These are phyloP conservation scores for Helostoma temminkii DNA, from an alignment of 2,797 vertebrate species.

Conservation along the genomic window DNA sequence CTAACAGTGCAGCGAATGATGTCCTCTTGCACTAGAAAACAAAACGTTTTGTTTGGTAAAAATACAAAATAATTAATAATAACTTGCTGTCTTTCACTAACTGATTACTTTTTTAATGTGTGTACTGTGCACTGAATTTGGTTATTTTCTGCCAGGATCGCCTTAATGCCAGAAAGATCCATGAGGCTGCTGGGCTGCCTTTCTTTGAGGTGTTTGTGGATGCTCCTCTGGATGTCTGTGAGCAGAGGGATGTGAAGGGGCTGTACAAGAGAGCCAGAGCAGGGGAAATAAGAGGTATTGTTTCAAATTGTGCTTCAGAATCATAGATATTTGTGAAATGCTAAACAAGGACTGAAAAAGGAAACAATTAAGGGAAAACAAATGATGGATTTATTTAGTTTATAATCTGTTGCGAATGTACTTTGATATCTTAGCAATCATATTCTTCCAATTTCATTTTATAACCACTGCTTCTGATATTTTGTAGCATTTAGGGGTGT, in stretches of 20 bases:
- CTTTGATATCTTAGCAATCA: too few relatives aligned
- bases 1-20: not conserved
- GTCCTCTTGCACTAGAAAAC: not conserved
- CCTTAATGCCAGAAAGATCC: slow-evolving; percentile 94
- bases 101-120: too few relatives aligned
- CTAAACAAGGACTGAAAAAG: not conserved
- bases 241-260: slow-evolving; percentile 97
- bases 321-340: not conserved
- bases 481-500: too few relatives aligned
- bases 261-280: slow-evolving; percentile 98
- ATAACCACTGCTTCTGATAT: too few relatives aligned
- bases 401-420: too few relatives aligned
- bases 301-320: not conserved
- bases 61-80: not conserved
- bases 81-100: not conserved
- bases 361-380: not conserved
- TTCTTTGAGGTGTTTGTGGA: slow-evolving; percentile 99
- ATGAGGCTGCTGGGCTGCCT: slow-evolving; percentile 93
- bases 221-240: slow-evolving; percentile 95
- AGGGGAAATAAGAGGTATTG: slow-evolving; percentile 95
- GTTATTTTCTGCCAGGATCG: slow-evolving; percentile 87
- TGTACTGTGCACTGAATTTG: not conserved
- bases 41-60: not conserved
- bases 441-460: too few relatives aligned
- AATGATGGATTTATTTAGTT: not conserved